phyloP scores from a whole-genome alignment of 2,888 invertebrate genomes.

The Acholoe squamosa region DNA sequence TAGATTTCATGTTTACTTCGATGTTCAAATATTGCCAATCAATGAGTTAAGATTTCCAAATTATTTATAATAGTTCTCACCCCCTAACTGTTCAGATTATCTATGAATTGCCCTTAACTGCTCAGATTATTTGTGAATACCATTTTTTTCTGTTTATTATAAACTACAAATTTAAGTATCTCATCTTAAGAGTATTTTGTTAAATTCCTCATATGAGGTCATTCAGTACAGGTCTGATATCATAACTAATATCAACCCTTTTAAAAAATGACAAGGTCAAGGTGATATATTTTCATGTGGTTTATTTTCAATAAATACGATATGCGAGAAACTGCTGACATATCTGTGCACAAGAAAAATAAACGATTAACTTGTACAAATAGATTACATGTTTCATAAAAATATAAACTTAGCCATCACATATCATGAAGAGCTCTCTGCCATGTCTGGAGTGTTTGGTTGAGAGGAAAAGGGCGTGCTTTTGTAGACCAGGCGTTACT shows the following conservation, averaged over 20 bases:
- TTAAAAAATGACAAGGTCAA: neutral
- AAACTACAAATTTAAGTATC: too few relatives aligned
- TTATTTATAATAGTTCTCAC: too few relatives aligned
- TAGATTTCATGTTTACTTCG: too few relatives aligned
- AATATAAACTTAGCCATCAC: conserved; percentile 30
- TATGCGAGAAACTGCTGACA: neutral
- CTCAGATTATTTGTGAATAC: too few relatives aligned
- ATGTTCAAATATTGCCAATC: too few relatives aligned
- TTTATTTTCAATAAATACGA: conserved; percentile 47
- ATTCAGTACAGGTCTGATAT: neutral
- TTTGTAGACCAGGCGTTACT: too few relatives aligned
- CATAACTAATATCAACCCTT: neutral
- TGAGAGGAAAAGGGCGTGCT: neutral
- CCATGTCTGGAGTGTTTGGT: neutral
- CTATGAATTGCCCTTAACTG: too few relatives aligned
- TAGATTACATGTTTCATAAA: conserved; percentile 1
- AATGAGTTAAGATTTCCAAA: too few relatives aligned
- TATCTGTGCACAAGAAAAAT: conserved; percentile 29
- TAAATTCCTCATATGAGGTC: too few relatives aligned
- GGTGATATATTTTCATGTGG: neutral
- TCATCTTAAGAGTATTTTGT: too few relatives aligned
- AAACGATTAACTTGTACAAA: conserved; percentile 55
- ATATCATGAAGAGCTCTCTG: conserved; percentile 21
- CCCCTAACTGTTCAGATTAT: too few relatives aligned
- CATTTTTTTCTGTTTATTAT: too few relatives aligned